Conservation (phyloP, 2,888 invertebrate genomes). For the Drosophila quinaria region DNA sequence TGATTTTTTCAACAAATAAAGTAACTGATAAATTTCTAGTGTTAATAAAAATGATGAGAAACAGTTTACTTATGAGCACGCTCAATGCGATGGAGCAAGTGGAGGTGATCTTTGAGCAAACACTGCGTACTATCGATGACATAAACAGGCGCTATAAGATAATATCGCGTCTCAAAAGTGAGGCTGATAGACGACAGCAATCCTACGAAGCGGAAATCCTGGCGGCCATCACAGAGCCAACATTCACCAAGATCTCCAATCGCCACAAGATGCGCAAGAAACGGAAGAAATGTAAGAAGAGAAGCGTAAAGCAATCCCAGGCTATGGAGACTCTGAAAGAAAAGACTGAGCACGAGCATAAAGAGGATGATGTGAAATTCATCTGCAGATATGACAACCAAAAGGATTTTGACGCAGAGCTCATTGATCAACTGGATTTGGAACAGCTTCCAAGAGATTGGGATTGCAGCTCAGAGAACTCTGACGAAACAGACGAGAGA, state of each 20-base stretch:
- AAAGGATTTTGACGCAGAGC: not conserved
- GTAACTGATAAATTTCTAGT: constrained; percentile 41
- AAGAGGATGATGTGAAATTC: constrained; percentile 1
- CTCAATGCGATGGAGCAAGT: constrained; percentile 56
- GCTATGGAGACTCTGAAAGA: not conserved
- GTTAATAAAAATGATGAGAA: constrained; percentile 38
- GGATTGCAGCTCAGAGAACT: not conserved
- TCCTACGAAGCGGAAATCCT: constrained; percentile 60
- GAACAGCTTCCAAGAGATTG: not conserved
- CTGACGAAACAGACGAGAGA: not conserved
- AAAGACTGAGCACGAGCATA: not conserved
- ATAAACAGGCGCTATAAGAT: constrained; percentile 51
- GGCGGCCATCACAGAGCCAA: constrained; percentile 52
- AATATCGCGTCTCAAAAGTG: constrained; percentile 25
- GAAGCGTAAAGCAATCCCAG: not conserved
- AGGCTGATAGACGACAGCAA: constrained; percentile 10
- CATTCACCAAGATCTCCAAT: constrained; percentile 10
- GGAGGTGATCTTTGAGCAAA: constrained; percentile 49
- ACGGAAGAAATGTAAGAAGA: constrained; percentile 2
- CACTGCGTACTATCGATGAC: constrained; percentile 39
- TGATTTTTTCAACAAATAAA: not conserved
- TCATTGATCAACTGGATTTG: not conserved
- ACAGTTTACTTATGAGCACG: constrained; percentile 48
- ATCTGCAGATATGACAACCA: constrained; percentile 10
- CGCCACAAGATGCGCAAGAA: constrained; percentile 14